phyloP scores from a whole-genome alignment of 2,888 invertebrate species.

The Cheilosia soror region DNA sequence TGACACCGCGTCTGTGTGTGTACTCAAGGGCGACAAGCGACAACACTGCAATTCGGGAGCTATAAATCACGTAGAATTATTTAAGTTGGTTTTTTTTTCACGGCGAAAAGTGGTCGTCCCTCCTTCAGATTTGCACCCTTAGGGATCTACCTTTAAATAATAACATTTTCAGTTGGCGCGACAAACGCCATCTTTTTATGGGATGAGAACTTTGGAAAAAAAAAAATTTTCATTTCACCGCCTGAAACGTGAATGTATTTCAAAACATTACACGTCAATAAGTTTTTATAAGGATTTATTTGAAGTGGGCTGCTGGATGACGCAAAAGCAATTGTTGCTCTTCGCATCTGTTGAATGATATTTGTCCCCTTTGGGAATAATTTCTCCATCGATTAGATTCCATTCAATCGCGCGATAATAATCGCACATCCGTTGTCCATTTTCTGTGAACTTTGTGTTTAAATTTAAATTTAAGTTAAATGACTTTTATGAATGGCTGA shows the following conservation, averaged over 20 bases:
- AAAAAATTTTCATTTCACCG: slow-evolving; percentile 50
- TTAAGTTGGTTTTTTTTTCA: slow-evolving; percentile 44
- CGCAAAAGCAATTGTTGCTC: slow-evolving; percentile 43
- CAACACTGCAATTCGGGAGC: slow-evolving; percentile 28
- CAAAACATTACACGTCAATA: slow-evolving; percentile 56
- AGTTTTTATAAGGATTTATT: slow-evolving; percentile 4
- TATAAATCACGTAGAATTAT: slow-evolving; percentile 60
- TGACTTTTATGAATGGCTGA: slow-evolving; percentile 8
- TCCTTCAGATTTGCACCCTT: neutral
- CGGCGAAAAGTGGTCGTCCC: slow-evolving; percentile 41
- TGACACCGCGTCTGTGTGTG: slow-evolving; percentile 21
- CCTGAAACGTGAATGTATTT: slow-evolving; percentile 49
- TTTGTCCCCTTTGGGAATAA: slow-evolving; percentile 10
- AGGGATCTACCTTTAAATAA: slow-evolving; percentile 33
- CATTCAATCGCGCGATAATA: slow-evolving; percentile 25
- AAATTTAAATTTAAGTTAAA: slow-evolving; percentile 18
- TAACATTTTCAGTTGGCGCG: slow-evolving; percentile 34
- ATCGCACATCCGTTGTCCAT: neutral
- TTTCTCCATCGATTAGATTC: slow-evolving; percentile 33
- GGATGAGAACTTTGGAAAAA: neutral
- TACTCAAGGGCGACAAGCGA: slow-evolving; percentile 9
- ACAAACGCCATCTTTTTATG: slow-evolving; percentile 29
- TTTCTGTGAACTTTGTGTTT: neutral
- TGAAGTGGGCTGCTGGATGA: slow-evolving; percentile 28
- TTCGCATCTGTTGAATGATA: slow-evolving; percentile 31